Conservation (phyloP, 2,797 vertebrate species). For the Galaxias olidus region DNA sequence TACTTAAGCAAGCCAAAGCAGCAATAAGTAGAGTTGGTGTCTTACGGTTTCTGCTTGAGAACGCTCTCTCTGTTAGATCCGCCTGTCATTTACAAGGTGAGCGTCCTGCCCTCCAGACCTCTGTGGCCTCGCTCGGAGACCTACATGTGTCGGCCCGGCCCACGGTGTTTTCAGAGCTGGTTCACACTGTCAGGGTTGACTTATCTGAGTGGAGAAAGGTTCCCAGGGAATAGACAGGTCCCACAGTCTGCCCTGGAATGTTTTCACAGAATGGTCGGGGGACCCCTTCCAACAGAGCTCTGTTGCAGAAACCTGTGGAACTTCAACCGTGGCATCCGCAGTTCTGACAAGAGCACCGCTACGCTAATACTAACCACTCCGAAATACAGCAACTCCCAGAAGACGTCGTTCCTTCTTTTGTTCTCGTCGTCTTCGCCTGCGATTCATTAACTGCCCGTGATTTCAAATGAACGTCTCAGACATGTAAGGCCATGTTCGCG, state of each 20-base stretch:
- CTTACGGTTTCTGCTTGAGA: constrained; percentile 25
- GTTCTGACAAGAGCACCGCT: neutral
- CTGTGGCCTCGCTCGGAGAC: constrained; percentile 50
- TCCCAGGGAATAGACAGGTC: constrained; percentile 64
- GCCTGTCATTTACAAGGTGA: constrained; percentile 61
- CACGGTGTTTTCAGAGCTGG: constrained; percentile 63
- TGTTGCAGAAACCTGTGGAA: constrained; percentile 34
- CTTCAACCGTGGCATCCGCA: constrained; percentile 32
- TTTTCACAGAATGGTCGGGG: constrained; percentile 60
- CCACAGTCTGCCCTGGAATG: constrained; percentile 63
- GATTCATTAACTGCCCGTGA: too few relatives aligned
- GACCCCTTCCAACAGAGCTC: constrained; percentile 39
- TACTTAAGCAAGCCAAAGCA: neutral
- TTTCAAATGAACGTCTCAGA: too few relatives aligned
- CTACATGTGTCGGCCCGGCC: constrained; percentile 64
- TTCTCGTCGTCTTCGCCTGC: too few relatives aligned
- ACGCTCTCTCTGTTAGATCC: constrained; percentile 42
- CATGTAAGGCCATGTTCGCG: too few relatives aligned
- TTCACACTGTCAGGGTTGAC: constrained; percentile 71
- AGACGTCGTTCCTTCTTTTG: too few relatives aligned
- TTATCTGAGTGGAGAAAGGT: constrained; percentile 60
- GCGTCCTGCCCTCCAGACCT: constrained; percentile 53
- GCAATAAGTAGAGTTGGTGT: constrained; percentile 2
- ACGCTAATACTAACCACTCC: neutral
- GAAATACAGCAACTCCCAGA: too few relatives aligned